Conservation (phyloP, 92 coral and sea anemone genomes). For the Phymanthus crucifer region DNA sequence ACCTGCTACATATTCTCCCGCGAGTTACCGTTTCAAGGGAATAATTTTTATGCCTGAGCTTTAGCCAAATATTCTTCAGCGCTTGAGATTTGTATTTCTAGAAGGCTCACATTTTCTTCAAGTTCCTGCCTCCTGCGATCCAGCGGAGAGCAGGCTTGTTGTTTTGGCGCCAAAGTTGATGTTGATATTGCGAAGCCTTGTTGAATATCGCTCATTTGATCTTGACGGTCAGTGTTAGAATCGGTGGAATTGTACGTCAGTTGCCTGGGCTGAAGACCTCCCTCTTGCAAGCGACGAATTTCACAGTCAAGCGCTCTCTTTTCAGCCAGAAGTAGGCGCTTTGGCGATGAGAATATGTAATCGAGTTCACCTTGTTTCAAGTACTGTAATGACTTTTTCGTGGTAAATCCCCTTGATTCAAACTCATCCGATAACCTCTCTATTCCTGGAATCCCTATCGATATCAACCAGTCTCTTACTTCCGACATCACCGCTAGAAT, state of each 20-base stretch:
- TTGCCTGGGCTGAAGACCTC: neutral
- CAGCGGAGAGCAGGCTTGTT: too few species aligned
- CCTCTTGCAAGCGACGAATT: constrained; percentile 17
- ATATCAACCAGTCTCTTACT: constrained; percentile 34
- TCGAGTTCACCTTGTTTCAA: constrained; percentile 32
- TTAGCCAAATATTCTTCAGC: constrained; percentile 42
- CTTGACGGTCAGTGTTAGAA: too few species aligned
- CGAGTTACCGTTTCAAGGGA: constrained; percentile 35
- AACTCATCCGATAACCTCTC: constrained; percentile 32
- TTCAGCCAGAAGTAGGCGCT: constrained; percentile 37
- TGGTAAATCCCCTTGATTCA: constrained; percentile 40
- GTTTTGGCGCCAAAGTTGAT: too few species aligned
- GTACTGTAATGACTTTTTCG: constrained; percentile 24
- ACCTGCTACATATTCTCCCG: constrained; percentile 38
- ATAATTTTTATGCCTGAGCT: constrained; percentile 36
- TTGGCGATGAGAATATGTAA: constrained; percentile 38
- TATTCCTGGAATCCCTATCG: constrained; percentile 36
- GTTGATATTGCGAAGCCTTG: constrained; percentile 1
- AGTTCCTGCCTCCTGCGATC: constrained; percentile 38
- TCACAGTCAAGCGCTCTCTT: constrained; percentile 32
- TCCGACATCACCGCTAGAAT: constrained; percentile 29
- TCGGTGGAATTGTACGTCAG: too few species aligned
- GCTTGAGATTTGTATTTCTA: constrained; percentile 42
- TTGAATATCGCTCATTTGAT: too few species aligned
- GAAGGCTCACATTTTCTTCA: constrained; percentile 44